phyloP scores from a whole-genome alignment of 2,113 vertebrate genomes.

The Panthera leo region DNA sequence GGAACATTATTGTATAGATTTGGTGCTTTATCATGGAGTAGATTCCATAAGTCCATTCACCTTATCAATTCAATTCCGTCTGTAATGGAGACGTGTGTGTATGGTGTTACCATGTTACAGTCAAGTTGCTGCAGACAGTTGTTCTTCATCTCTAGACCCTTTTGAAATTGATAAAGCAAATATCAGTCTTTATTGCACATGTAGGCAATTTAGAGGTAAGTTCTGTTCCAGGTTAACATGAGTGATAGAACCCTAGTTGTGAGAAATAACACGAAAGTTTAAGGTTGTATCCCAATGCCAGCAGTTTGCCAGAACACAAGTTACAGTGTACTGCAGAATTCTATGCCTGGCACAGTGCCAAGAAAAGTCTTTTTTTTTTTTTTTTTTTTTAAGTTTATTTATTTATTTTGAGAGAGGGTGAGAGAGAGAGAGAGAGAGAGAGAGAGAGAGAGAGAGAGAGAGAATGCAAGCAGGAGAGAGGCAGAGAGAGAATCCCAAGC shows the following conservation, averaged over 20 bases:
- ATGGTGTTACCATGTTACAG: background rate
- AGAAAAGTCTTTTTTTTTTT: background rate
- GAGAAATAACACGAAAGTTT: background rate
- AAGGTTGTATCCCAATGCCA: background rate
- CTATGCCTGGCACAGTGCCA: background rate
- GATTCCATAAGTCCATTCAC: background rate
- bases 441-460: too few relatives aligned
- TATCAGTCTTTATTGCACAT: background rate
- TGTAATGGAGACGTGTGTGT: background rate
- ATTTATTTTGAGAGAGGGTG: too few relatives aligned
- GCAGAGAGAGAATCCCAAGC: too few relatives aligned
- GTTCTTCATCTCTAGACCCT: background rate
- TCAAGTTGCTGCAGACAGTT: background rate
- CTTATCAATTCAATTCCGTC: background rate
- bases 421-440: too few relatives aligned
- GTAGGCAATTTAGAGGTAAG: background rate
- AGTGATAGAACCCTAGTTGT: background rate
- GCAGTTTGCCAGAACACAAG: background rate
- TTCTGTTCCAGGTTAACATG: background rate
- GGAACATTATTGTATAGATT: background rate
- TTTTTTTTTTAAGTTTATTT: too few relatives aligned
- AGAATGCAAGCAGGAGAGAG: too few relatives aligned
- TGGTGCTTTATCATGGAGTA: background rate
- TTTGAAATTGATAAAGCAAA: background rate
- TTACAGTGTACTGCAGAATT: background rate